Base-by-base conservation (phyloP, 1,140 invertebrate genomes). In the Pseudomyrmex flavicornis region DNA sequence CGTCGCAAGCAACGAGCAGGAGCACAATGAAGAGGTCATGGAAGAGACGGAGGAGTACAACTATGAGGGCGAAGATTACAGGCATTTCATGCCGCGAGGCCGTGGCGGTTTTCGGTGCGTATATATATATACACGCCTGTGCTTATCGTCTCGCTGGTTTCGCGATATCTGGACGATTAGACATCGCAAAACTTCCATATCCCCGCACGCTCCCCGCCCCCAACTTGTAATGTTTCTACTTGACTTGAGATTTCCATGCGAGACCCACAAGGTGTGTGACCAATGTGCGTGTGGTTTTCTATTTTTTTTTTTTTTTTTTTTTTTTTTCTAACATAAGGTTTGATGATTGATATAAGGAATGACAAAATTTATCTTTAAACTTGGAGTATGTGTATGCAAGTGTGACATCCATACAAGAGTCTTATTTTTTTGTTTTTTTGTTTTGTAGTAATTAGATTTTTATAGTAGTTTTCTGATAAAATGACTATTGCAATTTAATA, bases 41-140 rank as follows among this genome's bases (percentile, higher is more conserved):
- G 93, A 94, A 72, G 93, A 92, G 62, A 82, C 85, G n/a, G 93
- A 94, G 44, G 92, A 93, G 70, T 93, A 93, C 20, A 90, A 85
- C 76, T 94, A 92, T 63, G 94, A 94, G 26, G 91, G 92, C 17
- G 94, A 94, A 5, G 94, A 94, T 50, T 94, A 94, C 65, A 91
- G 94, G 77, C 94, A 93, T 84, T 94, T 94, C 62, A 88, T 93
- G 68, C 93, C 92, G 9, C 89, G 94, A 20, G 94, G 94, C 10
- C 83, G 94, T 85, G 93, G 93, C 62, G 93, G 94, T 0, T 94
- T 94, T 68, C 93, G 94, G 94, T 94, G 88, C 84, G 77, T 88
- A 86, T 58, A 52, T 0, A 13, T 35, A 35, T 7, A 35, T 35
- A 52, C 50, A 3, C 50, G 50, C 13, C 50, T 52, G 10, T 12